Percentiles rank a stretch among this genome's conserved stretches.
Conservation (phyloP, 2,113 vertebrate genomes). For the Emydura subglobosa region DNA sequence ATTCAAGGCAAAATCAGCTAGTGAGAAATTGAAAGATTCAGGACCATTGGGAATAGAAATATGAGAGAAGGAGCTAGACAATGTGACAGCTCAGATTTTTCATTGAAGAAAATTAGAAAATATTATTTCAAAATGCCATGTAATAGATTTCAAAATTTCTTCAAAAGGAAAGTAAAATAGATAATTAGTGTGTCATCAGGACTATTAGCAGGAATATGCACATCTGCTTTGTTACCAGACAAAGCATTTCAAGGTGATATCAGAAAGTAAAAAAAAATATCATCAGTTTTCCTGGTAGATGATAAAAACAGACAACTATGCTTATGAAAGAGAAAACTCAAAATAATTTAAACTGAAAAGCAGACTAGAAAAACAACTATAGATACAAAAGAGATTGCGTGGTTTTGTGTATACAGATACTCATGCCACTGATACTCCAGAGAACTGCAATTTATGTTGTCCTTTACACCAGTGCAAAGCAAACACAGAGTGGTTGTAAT, state of each 20-base stretch:
- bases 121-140: rapidly evolving
- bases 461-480: not conserved
- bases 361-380: not conserved
- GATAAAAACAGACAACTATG: not conserved
- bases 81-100: not conserved
- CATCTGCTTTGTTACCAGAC: rapidly evolving
- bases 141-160: not conserved
- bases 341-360: not conserved
- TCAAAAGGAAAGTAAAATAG: not conserved
- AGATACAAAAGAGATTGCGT: not conserved
- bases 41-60: not conserved
- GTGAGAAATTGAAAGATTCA: not conserved
- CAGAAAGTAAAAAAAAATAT: not conserved
- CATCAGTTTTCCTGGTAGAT: not conserved
- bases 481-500: not conserved
- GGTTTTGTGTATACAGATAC: not conserved
- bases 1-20: rapidly evolving
- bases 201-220: not conserved
- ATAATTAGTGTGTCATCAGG: not conserved
- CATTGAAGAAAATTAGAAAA: not conserved
- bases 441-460: rapidly evolving
- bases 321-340: not conserved
- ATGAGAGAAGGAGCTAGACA: not conserved
- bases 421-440: not conserved
- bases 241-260: not conserved